Conservation (phyloP, 2,888 invertebrate genomes). For the Caenorhabditis sp. region DNA sequence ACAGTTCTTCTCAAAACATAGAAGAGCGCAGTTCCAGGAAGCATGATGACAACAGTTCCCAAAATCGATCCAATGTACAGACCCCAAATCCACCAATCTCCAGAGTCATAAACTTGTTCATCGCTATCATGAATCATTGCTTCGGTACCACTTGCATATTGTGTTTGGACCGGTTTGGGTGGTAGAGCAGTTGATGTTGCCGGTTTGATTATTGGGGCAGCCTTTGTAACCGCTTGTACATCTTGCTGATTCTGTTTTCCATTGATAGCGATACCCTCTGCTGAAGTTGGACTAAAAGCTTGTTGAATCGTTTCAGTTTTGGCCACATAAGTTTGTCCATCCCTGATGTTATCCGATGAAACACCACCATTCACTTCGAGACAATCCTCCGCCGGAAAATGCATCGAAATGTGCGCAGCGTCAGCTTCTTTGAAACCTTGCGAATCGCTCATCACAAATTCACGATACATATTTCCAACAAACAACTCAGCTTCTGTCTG, state of each 20-base stretch:
- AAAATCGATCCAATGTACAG: constrained; percentile 21
- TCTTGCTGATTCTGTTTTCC: too few species aligned
- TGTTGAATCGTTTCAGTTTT: neutral
- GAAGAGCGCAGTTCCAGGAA: constrained; percentile 9
- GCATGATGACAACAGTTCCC: constrained; percentile 10
- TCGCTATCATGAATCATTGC: neutral
- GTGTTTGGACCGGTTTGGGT: neutral
- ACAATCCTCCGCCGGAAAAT: constrained; percentile 9
- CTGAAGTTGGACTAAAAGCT: too few species aligned
- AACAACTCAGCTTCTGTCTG: constrained; percentile 12
- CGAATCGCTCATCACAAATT: constrained; percentile 16
- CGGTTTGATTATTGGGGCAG: too few species aligned
- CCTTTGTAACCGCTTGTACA: too few species aligned
- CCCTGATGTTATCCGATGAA: neutral
- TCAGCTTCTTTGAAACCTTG: neutral
- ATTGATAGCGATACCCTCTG: too few species aligned
- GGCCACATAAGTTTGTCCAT: neutral
- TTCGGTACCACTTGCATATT: too few species aligned
- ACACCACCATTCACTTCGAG: constrained; percentile 1
- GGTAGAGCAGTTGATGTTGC: constrained; percentile 5
- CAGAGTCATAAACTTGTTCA: constrained; percentile 9
- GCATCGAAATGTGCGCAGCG: constrained; percentile 8
- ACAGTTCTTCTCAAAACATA: constrained; percentile 25
- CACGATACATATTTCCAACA: constrained; percentile 20
- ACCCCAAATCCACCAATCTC: constrained; percentile 38